phyloP scores from a whole-genome alignment of 1,140 invertebrate genomes.

The Bombyx mandarina region DNA sequence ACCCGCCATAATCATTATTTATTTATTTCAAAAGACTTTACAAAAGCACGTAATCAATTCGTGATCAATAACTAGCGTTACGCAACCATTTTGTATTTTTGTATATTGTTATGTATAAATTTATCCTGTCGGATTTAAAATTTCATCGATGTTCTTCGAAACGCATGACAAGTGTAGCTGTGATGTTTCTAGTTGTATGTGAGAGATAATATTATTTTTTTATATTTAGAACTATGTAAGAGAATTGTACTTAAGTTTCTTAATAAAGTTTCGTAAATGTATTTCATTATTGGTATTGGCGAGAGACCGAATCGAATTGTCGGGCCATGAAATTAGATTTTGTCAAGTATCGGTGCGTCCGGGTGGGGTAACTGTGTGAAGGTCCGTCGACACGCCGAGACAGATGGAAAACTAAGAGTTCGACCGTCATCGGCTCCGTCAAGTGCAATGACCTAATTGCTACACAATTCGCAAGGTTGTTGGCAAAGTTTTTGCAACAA shows the following conservation, averaged over 20 bases:
- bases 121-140: too few species aligned
- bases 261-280: conserved; percentile 62
- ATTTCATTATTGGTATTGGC: conserved; percentile 49
- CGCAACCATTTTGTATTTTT: conserved; percentile 8
- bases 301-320: conserved; percentile 29
- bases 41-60: not conserved
- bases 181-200: too few species aligned
- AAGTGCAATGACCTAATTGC: conserved; percentile 28
- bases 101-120: conserved; percentile 5
- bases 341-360: conserved; percentile 24
- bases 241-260: conserved; percentile 56
- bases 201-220: conserved; percentile 13
- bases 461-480: conserved; percentile 1
- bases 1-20: conserved; percentile 57
- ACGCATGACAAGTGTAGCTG: too few species aligned
- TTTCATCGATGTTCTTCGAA: too few species aligned
- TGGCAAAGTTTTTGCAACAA: not conserved
- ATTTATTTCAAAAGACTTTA: conserved; percentile 24
- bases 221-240: conserved; percentile 59
- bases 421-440: conserved; percentile 23
- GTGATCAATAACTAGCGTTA: conserved; percentile 6
- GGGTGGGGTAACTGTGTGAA: conserved; percentile 47
- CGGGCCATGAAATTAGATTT: conserved; percentile 54
- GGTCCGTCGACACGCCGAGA: conserved; percentile 26
- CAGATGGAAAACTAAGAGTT: conserved; percentile 41